Conservation (phyloP, 64 coral and sea anemone genomes). For the Exaiptasia diaphana region DNA sequence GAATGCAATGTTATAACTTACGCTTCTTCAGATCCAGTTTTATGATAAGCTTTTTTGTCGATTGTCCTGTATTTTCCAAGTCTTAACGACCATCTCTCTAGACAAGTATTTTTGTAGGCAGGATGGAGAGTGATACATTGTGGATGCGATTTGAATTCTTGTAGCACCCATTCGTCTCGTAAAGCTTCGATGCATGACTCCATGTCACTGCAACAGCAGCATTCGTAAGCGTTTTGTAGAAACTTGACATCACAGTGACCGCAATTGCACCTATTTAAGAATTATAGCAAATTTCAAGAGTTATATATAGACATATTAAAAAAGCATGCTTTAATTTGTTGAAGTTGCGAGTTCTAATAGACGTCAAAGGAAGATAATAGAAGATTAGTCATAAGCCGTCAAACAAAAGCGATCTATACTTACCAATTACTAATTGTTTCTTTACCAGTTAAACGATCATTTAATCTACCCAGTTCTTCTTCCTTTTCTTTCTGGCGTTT, state of each 20-base stretch:
- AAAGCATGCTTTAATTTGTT: too few relatives aligned
- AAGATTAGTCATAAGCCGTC: too few relatives aligned
- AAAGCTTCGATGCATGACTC: neutral
- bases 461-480: slow-evolving; percentile 6
- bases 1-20: neutral
- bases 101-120: slow-evolving; percentile 1
- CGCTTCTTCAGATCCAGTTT: neutral
- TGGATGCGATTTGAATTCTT: neutral
- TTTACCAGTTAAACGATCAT: slow-evolving; percentile 41
- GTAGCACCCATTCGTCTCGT: neutral
- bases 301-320: too few relatives aligned
- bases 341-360: too few relatives aligned
- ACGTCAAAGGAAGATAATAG: too few relatives aligned
- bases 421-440: slow-evolving; percentile 41
- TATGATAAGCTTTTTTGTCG: neutral
- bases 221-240: neutral
- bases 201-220: neutral
- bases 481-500: slow-evolving; percentile 33
- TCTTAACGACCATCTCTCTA: neutral
- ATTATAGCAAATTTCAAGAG: too few relatives aligned
- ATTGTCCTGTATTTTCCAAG: neutral
- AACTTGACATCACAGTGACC: neutral
- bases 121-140: slow-evolving; percentile 4
- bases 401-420: too few relatives aligned
- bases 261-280: neutral